Conservation (phyloP, 2,797 vertebrate genomes). For the Siniperca undulata region DNA sequence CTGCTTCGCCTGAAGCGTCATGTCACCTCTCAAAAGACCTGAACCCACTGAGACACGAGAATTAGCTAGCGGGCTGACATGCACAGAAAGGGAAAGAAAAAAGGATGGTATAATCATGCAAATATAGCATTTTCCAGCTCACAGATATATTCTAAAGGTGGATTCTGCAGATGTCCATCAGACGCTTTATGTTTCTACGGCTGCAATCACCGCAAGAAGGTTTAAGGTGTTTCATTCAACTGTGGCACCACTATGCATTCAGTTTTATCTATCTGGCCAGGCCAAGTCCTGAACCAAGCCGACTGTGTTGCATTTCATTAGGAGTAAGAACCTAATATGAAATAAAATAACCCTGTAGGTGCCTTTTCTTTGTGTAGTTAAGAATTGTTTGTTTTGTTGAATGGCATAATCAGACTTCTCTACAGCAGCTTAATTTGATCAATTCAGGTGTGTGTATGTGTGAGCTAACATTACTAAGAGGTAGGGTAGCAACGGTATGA, state of each 20-base stretch:
- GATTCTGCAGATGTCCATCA: constrained; percentile 54
- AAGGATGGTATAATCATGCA: constrained; percentile 40
- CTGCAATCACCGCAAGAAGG: constrained; percentile 10
- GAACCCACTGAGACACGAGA: constrained; percentile 61
- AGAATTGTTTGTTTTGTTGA: constrained; percentile 13
- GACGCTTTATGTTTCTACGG: constrained; percentile 23
- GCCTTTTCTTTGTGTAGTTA: neutral
- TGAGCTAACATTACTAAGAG: neutral
- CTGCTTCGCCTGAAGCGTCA: constrained; percentile 70
- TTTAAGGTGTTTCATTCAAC: constrained; percentile 38
- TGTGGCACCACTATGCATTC: constrained; percentile 20
- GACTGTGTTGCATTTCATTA: constrained; percentile 3
- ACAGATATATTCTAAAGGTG: constrained; percentile 11
- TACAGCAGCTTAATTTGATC: constrained; percentile 10
- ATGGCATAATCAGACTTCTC: constrained; percentile 21
- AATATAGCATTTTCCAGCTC: constrained; percentile 53
- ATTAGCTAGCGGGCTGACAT: constrained; percentile 53
- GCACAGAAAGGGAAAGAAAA: constrained; percentile 17
- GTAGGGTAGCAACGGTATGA: too few species aligned
- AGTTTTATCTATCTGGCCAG: constrained; percentile 7
- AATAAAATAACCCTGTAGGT: neutral
- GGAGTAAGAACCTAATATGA: neutral
- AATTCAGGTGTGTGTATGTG: neutral
- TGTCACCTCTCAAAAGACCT: constrained; percentile 72
- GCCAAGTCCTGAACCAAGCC: neutral